Evolutionary conservation across 2,888 invertebrate species (phyloP), one percentile per base, ranked within the genome.

Genomic region (Dasypolia templi): DNA sequence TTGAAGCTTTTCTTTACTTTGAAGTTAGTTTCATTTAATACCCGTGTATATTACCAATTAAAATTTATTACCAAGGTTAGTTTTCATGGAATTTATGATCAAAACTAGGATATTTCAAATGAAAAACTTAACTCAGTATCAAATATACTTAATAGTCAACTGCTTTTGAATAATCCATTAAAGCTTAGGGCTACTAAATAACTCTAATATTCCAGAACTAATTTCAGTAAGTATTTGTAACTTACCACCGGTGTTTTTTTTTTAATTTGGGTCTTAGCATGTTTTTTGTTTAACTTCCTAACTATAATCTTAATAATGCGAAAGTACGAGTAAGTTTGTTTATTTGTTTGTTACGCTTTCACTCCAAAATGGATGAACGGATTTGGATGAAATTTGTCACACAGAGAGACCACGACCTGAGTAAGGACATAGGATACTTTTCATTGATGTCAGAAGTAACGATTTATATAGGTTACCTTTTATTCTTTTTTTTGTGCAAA

Each of bases 1-100:
- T 64, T 55, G 5, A 29, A 44, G 29, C 0, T 69, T 53, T 55
- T 44, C 32, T 51, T 69, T 17, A n/a, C 80, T 79, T 79, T 79
- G 74, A 66, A 55, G 51, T 55, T 49, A 9, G 6, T 14, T 78
- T 72, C 17, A 12, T 75, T 53, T 39, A n/a, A 32, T 42, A 61
- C 46, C 29, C 32, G 29, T 63, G 46, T 42, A 46, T 39, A 22
- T 75, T n/a, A n/a, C n/a, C n/a, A n/a, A n/a, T n/a, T n/a, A n/a
- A n/a, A n/a, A n/a, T n/a, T n/a, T n/a, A n/a, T n/a, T n/a, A n/a
- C n/a, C n/a, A n/a, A n/a, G n/a, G n/a, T n/a, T n/a, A n/a, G n/a
- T n/a, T n/a, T n/a, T n/a, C n/a, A n/a, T n/a, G n/a, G n/a, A n/a
- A n/a, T n/a, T 46, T 75, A 29, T 39, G 17, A 44, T 64, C 9